A percentile compares a stretch with the other conserved stretches of the same genome.
Conservation (phyloP, 2,797 vertebrate genomes). For the Rhinophrynus dorsalis region DNA sequence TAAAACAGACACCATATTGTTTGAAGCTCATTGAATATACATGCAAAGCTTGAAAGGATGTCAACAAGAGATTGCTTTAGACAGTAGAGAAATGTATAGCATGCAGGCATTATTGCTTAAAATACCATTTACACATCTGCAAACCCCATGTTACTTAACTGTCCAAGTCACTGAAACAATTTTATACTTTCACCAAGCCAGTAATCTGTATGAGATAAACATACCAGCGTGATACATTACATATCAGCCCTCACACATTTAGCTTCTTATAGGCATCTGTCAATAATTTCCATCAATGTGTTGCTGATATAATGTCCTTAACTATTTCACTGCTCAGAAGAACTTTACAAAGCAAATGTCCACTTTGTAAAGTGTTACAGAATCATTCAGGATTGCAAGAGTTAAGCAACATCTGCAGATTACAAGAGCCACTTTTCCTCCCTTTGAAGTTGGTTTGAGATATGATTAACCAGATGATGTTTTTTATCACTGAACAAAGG, state of each 20-base stretch:
- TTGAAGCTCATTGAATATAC: background rate
- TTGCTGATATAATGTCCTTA: conserved; percentile 53
- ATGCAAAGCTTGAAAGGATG: too few species aligned
- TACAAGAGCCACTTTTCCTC: conserved; percentile 55
- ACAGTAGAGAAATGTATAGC: background rate
- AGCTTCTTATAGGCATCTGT: conserved; percentile 63
- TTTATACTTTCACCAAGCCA: conserved; percentile 54
- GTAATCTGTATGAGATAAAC: conserved; percentile 47
- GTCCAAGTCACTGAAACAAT: conserved; percentile 53
- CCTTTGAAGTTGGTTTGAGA: conserved; percentile 59
- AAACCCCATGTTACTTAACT: conserved; percentile 41
- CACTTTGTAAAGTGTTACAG: background rate
- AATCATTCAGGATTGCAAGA: background rate
- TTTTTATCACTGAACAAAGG: conserved; percentile 28
- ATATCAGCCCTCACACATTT: conserved; percentile 62
- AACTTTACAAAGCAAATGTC: background rate
- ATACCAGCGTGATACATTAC: conserved; percentile 59
- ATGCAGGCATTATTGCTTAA: background rate
- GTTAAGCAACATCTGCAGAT: conserved; percentile 63
- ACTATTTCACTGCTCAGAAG: background rate
- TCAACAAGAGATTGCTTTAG: too few species aligned
- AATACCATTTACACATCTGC: conserved; percentile 53
- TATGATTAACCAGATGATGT: conserved; percentile 51
- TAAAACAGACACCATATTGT: background rate
- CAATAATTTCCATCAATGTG: conserved; percentile 58